Evolutionary conservation across 2,797 vertebrate species (phyloP).

Genomic region (Catamblyrhynchus diadema): DNA sequence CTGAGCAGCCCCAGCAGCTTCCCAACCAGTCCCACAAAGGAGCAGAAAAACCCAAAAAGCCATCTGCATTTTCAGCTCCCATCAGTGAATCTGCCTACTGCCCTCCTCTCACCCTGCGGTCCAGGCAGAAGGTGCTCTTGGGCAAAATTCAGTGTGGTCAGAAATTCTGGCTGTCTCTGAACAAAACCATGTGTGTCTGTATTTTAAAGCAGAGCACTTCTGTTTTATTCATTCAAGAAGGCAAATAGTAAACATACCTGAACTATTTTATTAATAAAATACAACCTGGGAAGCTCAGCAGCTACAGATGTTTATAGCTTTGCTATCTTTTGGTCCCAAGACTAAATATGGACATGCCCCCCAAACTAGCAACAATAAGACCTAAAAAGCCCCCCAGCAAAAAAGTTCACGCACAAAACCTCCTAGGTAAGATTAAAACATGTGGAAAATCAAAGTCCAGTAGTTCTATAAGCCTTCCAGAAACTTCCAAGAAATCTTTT

Average conservation of each 20-base stretch:
- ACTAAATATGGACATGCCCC: neutral
- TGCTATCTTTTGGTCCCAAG: neutral
- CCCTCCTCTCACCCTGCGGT: neutral
- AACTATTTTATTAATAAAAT: neutral
- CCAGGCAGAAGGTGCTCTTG: neutral
- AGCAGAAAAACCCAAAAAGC: neutral
- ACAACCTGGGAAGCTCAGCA: neutral
- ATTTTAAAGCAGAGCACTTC: neutral
- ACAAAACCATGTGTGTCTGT: accelerated
- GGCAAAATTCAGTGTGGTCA: no score
- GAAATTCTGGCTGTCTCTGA: neutral
- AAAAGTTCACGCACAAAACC: neutral
- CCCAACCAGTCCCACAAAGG: neutral
- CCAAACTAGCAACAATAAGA: neutral
- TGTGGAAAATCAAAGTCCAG: neutral
- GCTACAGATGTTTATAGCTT: neutral
- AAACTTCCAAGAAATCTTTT: neutral
- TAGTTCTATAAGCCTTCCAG: neutral
- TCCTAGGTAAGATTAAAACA: neutral
- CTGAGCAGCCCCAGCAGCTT: neutral
- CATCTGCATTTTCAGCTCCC: neutral
- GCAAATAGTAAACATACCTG: neutral
- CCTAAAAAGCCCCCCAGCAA: neutral
- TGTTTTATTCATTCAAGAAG: neutral
- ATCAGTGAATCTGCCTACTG: neutral